Conservation (phyloP, 2,113 vertebrate genomes). For the Nibea coibor region DNA sequence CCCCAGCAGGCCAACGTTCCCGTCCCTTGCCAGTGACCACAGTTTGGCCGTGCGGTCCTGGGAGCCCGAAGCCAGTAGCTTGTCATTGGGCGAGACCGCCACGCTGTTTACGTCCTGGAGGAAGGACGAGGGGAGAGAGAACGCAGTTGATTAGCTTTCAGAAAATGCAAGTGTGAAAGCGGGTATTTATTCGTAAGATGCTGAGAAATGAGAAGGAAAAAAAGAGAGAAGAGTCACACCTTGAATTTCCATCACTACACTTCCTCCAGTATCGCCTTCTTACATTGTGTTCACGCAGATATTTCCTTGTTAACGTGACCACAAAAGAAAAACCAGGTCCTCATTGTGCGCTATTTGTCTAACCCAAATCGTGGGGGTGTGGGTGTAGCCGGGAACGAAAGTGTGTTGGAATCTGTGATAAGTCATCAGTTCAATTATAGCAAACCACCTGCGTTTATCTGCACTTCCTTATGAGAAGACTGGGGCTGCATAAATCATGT, state of each 20-base stretch:
- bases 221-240: too few relatives aligned
- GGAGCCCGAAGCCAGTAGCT: constrained; percentile 92
- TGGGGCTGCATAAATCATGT: not conserved
- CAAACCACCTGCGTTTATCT: not conserved
- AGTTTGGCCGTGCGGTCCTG: constrained; percentile 96
- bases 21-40: constrained; percentile 84
- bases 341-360: not conserved
- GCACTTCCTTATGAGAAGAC: constrained; percentile 29
- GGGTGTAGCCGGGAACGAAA: not conserved
- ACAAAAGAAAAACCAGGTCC: not conserved
- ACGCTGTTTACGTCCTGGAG: constrained; percentile 94
- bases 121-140: not conserved
- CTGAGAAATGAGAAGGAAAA: not conserved
- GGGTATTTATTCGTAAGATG: not conserved
- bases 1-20: constrained; percentile 85
- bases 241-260: not conserved
- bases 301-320: not conserved
- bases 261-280: not conserved
- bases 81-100: constrained; percentile 93
- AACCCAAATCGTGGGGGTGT: too few relatives aligned
- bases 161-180: not conserved
- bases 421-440: too few relatives aligned
- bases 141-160: not conserved
- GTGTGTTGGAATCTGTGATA: not conserved
- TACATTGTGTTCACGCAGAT: not conserved